Conservation (phyloP, 2,888 invertebrate genomes). For the Lacanobia oleracea region DNA sequence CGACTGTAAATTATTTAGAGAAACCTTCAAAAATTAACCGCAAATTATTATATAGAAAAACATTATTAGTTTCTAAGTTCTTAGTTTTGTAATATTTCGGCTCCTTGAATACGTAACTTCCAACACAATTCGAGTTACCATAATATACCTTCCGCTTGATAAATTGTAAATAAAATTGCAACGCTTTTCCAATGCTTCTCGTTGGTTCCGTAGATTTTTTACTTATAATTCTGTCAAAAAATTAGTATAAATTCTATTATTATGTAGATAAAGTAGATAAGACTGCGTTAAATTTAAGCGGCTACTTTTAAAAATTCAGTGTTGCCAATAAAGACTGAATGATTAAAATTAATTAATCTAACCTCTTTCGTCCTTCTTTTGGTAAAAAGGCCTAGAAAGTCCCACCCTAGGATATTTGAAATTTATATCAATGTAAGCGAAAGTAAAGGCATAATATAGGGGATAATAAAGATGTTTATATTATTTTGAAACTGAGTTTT, state of each 20-base stretch:
- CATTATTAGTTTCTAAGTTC: slow-evolving; percentile 73
- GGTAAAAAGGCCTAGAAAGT: slow-evolving; percentile 79
- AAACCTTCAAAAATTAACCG: slow-evolving; percentile 85
- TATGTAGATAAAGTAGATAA: slow-evolving; percentile 73
- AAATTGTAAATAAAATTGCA: slow-evolving; percentile 83
- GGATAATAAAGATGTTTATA: slow-evolving; percentile 85
- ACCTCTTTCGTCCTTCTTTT: slow-evolving; percentile 62
- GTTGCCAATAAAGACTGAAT: slow-evolving; percentile 78
- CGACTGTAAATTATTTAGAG: slow-evolving; percentile 84
- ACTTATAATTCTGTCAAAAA: slow-evolving; percentile 51
- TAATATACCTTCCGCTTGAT: slow-evolving; percentile 79
- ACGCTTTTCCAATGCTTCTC: slow-evolving; percentile 71
- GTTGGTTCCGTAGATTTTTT: slow-evolving; percentile 54
- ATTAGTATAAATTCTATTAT: slow-evolving; percentile 57
- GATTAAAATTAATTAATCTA: slow-evolving; percentile 58
- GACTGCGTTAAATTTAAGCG: slow-evolving; percentile 69
- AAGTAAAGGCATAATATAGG: slow-evolving; percentile 74
- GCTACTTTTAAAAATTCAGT: slow-evolving; percentile 74
- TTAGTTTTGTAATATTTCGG: slow-evolving; percentile 69
- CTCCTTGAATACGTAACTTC: slow-evolving; percentile 80
- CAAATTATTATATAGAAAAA: slow-evolving; percentile 70
- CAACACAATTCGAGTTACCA: slow-evolving; percentile 88
- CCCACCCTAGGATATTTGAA: slow-evolving; percentile 83
- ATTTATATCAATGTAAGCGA: slow-evolving; percentile 74
- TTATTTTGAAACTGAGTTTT: slow-evolving; percentile 54